Base-by-base conservation (phyloP, 2,797 vertebrate species). In the Labeo calbasu region DNA sequence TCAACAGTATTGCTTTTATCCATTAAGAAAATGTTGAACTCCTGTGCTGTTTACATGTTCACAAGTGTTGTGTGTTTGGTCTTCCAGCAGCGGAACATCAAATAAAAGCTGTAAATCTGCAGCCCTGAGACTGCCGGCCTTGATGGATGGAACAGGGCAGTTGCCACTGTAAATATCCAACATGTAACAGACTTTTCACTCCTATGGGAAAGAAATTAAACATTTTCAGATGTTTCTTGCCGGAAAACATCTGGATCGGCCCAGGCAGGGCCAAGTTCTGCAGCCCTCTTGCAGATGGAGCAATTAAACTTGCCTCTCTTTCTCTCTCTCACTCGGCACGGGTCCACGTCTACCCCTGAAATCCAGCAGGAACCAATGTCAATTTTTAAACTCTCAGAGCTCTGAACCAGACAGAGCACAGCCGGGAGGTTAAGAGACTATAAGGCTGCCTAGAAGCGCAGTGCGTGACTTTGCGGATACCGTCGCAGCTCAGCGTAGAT, bases 161-260 rank as follows among this genome's bases (percentile, higher is more conserved):
- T 84, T 86, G 90, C 90, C 87, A 89, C 88, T 89, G 89, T 77
- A 88, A 90, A 88, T 86, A 86, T 88, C 86, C 86, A 82, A 89
- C 80, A 83, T 84, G 83, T 91, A 88, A 91, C 90, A 91, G 88
- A 88, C 85, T 89, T 88, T 83, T 86, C 84, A 84, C 87, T 91
- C 88, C 86, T 85, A 85, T 87, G 90, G 89, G 90, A 92, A 87
- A 87, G 85, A 87, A 89, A 90, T 89, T 90, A 92, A 92, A 91
- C 89, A 88, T 89, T 90, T 91, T 91, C 92, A 92, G 90, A 92
- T 92, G 90, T 91, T 89, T 85, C 86, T 86, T 84, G 88, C 86
- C 81, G 87, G 86, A 90, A 91, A 92, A 92, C 92, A 92, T 92
- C 91, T 92, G 92, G 90, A 91, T 77, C 76, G 68, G 84, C 70